Percentiles rank a stretch among this genome's conserved stretches.
These are phyloP conservation scores for Hyalella azteca DNA, from an alignment of 2,888 invertebrate species.

Conservation along the genomic window DNA sequence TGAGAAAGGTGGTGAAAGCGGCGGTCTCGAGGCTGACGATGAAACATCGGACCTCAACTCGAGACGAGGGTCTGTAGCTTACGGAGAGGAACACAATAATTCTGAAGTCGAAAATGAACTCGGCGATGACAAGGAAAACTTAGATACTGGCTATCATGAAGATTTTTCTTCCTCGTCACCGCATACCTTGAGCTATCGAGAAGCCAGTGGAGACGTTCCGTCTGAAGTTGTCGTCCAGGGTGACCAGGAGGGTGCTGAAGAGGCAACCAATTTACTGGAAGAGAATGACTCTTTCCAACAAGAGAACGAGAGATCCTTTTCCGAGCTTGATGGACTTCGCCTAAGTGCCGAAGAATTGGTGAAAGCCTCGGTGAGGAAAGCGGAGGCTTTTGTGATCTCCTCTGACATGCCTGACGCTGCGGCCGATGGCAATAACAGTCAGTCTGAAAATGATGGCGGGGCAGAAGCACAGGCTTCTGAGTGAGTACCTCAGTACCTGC, in stretches of 20 bases:
- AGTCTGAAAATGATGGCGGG: neutral
- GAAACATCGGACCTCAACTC: constrained; percentile 34
- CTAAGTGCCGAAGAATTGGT: neutral
- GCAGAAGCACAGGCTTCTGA: neutral
- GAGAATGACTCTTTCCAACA: neutral
- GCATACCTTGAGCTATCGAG: neutral
- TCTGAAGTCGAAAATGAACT: neutral
- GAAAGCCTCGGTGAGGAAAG: neutral
- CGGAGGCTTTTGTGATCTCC: neutral
- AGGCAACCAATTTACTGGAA: neutral
- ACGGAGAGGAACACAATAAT: neutral
- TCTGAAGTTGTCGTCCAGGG: no score
- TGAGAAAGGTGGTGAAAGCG: constrained; percentile 30
- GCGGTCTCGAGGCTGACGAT: constrained; percentile 32
- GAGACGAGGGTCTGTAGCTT: neutral
- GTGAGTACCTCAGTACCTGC: neutral
- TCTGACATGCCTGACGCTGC: no score
- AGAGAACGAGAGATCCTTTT: no score
- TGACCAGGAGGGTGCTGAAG: neutral
- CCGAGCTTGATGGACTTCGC: neutral
- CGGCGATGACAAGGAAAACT: neutral
- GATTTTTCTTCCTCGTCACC: neutral
- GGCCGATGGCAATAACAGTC: neutral
- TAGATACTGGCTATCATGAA: neutral
- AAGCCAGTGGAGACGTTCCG: neutral